Percentiles rank a stretch among this genome's conserved stretches.
Evolutionary conservation across 2,888 invertebrate species (phyloP).

Genomic region (Microchrysa polita): DNA sequence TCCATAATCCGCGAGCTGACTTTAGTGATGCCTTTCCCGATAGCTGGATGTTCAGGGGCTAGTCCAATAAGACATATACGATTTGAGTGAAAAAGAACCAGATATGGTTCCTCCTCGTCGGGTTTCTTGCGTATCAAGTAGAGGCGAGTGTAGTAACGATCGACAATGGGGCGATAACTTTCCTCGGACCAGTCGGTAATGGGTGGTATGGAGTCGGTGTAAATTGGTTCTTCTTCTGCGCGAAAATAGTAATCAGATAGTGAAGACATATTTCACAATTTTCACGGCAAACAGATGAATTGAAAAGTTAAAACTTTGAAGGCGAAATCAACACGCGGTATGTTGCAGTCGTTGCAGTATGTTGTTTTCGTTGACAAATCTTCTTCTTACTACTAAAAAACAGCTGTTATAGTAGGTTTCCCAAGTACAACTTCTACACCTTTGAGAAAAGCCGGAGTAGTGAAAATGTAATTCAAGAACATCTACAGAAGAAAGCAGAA

Average conservation of each 20-base stretch:
- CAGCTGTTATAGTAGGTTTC: too few relatives aligned
- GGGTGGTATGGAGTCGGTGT: background rate
- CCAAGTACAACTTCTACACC: too few relatives aligned
- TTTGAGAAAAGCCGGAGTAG: too few relatives aligned
- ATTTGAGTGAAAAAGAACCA: constrained; percentile 7
- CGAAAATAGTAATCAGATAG: background rate
- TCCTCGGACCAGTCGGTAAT: background rate
- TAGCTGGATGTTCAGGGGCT: background rate
- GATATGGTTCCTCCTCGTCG: background rate
- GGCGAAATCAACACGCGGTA: too few relatives aligned
- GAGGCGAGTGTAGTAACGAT: background rate
- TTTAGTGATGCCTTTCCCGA: constrained; percentile 16
- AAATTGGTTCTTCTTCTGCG: background rate
- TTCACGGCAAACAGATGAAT: too few relatives aligned
- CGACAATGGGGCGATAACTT: background rate
- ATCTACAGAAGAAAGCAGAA: too few relatives aligned
- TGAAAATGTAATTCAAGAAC: too few relatives aligned
- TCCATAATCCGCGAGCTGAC: background rate
- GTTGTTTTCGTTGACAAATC: too few relatives aligned
- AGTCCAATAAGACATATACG: constrained; percentile 15
- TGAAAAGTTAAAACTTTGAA: too few relatives aligned
- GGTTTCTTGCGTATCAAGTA: background rate
- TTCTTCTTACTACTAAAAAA: too few relatives aligned
- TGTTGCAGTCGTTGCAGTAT: too few relatives aligned
- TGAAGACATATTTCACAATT: background rate